phyloP scores from a whole-genome alignment of 2,113 vertebrate genomes.

The Notarius quadriscutis region DNA sequence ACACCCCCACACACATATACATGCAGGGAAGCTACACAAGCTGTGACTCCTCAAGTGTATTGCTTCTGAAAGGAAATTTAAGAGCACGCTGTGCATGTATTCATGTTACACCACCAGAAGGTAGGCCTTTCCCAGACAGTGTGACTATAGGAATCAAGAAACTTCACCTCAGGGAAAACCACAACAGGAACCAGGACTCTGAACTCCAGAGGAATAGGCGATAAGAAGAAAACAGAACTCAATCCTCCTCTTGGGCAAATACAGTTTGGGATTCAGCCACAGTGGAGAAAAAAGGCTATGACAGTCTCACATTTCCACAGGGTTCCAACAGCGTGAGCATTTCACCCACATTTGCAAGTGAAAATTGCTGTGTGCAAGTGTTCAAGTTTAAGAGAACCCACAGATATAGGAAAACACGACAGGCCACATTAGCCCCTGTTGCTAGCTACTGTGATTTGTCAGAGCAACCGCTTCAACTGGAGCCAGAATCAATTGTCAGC shows the following conservation, averaged over 20 bases:
- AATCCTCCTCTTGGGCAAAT: not conserved
- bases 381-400: constrained; percentile 7
- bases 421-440: not conserved
- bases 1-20: no score
- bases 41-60: not conserved
- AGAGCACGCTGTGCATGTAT: not conserved
- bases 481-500: not conserved
- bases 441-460: not conserved
- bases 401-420: not conserved
- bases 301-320: constrained; percentile 5
- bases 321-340: not conserved
- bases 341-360: not conserved
- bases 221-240: not conserved
- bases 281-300: not conserved
- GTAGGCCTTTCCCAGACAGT: not conserved
- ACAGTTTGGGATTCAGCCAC: not conserved
- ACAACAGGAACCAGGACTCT: constrained; percentile 12
- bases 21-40: not conserved
- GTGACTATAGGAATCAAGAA: not conserved
- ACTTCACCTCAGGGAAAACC: not conserved
- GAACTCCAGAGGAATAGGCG: not conserved
- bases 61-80: not conserved
- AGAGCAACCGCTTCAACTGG: not conserved
- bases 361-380: constrained; percentile 7
- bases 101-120: not conserved